phyloP scores from a whole-genome alignment of 2,113 vertebrate species.

The Varanus komodoensis region DNA sequence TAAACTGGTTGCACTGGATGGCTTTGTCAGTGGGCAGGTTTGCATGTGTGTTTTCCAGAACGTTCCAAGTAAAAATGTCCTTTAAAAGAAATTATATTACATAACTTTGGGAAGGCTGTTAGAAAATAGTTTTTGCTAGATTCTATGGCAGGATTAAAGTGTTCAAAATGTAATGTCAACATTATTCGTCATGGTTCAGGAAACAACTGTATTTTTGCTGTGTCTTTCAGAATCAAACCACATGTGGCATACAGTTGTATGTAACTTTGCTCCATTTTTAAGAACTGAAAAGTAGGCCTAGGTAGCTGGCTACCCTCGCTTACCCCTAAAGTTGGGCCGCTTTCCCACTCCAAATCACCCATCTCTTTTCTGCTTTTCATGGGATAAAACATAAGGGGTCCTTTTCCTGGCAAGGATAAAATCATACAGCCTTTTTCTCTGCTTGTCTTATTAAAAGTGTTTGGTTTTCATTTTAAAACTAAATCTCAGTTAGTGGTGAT shows the following conservation, averaged over 20 bases:
- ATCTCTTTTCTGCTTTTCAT: background rate
- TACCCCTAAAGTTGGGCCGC: background rate
- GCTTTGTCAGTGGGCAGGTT: conserved; percentile 66
- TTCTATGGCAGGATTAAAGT: conserved; percentile 70
- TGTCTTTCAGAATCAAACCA: background rate
- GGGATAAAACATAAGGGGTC: background rate
- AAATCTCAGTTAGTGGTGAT: no score
- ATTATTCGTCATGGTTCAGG: background rate
- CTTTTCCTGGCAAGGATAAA: background rate
- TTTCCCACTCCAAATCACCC: background rate
- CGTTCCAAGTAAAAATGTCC: conserved; percentile 71
- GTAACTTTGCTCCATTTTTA: background rate
- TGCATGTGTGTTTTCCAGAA: conserved; percentile 60
- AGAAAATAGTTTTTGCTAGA: conserved; percentile 68
- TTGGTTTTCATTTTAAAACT: no score
- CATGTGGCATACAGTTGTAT: background rate
- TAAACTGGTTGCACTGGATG: conserved; percentile 48
- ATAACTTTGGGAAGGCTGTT: conserved; percentile 68
- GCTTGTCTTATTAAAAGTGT: no score
- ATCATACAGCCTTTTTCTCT: background rate
- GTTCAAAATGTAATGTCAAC: background rate
- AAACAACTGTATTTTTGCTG: background rate
- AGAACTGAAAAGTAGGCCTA: no score
- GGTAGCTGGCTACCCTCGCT: no score
- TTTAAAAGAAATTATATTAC: conserved; percentile 53